A percentile compares a stretch with the other conserved stretches of the same genome.
Evolutionary conservation across 2,113 vertebrate species (phyloP).

Genomic region (Dromiciops gliroides): DNA sequence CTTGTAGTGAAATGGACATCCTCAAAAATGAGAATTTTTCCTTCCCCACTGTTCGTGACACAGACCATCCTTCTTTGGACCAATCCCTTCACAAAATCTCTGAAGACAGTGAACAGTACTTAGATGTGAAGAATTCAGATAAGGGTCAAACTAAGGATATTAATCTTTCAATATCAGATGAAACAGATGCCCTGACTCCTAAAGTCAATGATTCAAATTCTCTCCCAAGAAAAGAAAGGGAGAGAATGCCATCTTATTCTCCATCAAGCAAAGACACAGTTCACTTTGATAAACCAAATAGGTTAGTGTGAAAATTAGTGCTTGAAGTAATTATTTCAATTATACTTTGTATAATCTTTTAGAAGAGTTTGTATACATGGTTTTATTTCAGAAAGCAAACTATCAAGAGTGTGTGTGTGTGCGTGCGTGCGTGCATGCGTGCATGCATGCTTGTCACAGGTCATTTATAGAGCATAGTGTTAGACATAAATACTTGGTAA

Average conservation of each 20-base stretch:
- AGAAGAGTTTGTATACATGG: neutral
- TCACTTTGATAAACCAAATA: slow-evolving; percentile 95
- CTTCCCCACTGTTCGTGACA: slow-evolving; percentile 81
- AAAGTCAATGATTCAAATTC: slow-evolving; percentile 79
- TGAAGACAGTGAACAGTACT: slow-evolving; percentile 89
- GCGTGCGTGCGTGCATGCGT: neutral
- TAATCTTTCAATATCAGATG: slow-evolving; percentile 71
- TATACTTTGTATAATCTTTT: neutral
- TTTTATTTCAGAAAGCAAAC: neutral
- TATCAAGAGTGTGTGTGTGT: neutral
- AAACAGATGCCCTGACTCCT: slow-evolving; percentile 81
- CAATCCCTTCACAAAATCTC: slow-evolving; percentile 83
- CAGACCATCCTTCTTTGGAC: slow-evolving; percentile 80
- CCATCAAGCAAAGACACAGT: slow-evolving; percentile 84
- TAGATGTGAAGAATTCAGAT: slow-evolving; percentile 86
- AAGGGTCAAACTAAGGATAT: slow-evolving; percentile 80
- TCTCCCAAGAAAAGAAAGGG: slow-evolving; percentile 82
- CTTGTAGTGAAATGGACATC: slow-evolving; percentile 92
- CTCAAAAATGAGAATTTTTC: slow-evolving; percentile 89
- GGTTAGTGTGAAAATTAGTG: slow-evolving; percentile 85
- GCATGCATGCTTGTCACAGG: neutral
- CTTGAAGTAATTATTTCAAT: slow-evolving; percentile 1
- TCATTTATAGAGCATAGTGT: neutral
- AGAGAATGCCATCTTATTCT: slow-evolving; percentile 79
- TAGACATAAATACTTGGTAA: neutral